A percentile compares a stretch with the other conserved stretches of the same genome.
phyloP scores from a whole-genome alignment of 30 jellyfish, hydroid and myxozoan genomes.

The Hydractinia echinata region DNA sequence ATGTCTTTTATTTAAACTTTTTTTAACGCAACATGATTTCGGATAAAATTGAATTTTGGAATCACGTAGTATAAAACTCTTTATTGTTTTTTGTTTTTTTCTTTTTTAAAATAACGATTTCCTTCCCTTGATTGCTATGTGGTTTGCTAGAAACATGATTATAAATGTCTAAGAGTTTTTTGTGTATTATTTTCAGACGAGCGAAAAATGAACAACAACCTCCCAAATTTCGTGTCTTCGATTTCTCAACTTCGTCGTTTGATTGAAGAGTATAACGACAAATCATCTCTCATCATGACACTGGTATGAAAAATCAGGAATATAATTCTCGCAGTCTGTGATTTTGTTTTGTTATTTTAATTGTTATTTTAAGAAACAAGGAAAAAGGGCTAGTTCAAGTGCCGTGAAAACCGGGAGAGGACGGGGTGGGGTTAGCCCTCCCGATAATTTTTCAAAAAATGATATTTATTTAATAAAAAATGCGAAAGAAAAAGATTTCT shows the following conservation, averaged over 20 bases:
- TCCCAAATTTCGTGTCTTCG: conserved; percentile 63
- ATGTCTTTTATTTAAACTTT: no score
- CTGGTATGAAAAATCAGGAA: conserved; percentile 41
- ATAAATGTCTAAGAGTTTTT: background rate
- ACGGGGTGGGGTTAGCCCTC: no score
- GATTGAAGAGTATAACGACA: conserved; percentile 53
- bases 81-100: background rate
- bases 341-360: no score
- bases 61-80: background rate
- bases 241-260: conserved; percentile 41
- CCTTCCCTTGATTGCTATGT: background rate
- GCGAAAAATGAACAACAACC: conserved; percentile 14
- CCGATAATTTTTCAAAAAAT: no score
- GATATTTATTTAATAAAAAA: no score
- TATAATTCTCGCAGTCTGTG: no score
- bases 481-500: no score
- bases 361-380: no score
- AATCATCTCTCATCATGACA: conserved; percentile 73
- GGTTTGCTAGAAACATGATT: background rate
- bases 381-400: no score
- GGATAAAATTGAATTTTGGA: conserved; percentile 7
- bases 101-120: background rate
- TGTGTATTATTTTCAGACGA: conserved; percentile 26
- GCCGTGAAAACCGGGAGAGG: no score
- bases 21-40: background rate